Evolutionary conservation across 2,888 invertebrate genomes (phyloP).

Genomic region (Phalera bucephala): DNA sequence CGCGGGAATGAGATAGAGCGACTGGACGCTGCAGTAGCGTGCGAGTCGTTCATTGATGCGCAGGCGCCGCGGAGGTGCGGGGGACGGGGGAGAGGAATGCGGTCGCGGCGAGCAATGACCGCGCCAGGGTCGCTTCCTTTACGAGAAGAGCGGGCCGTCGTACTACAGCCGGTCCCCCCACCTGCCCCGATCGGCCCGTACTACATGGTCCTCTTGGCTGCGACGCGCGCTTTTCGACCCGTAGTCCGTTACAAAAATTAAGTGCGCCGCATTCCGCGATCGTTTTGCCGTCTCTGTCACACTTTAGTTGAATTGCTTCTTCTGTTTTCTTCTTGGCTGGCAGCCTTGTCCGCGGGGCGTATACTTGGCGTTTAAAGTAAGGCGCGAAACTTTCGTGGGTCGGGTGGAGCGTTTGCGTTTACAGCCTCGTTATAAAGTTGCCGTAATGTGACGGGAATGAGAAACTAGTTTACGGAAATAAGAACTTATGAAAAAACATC

Average conservation of each 20-base stretch:
- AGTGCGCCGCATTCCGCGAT: constrained; percentile 79
- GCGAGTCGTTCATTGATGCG: constrained; percentile 80
- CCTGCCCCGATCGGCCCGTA: constrained; percentile 53
- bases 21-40: constrained; percentile 63
- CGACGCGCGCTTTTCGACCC: constrained; percentile 77
- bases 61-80: constrained; percentile 63
- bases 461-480: no score
- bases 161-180: constrained; percentile 70
- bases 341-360: constrained; percentile 26
- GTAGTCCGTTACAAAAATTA: constrained; percentile 81
- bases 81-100: constrained; percentile 72
- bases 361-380: constrained; percentile 32
- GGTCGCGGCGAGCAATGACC: constrained; percentile 82
- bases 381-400: constrained; percentile 43
- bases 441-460: no score
- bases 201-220: constrained; percentile 67
- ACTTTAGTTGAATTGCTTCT: constrained; percentile 29
- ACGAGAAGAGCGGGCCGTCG: constrained; percentile 79
- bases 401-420: constrained; percentile 22
- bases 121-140: constrained; percentile 83
- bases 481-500: no score
- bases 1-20: constrained; percentile 58
- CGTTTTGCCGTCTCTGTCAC: constrained; percentile 58
- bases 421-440: constrained; percentile 25
- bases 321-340: constrained; percentile 26